Evolutionary conservation across 2,797 vertebrate genomes (phyloP), one percentile per base, ranked within the genome.

Genomic region (Falco concolor): DNA sequence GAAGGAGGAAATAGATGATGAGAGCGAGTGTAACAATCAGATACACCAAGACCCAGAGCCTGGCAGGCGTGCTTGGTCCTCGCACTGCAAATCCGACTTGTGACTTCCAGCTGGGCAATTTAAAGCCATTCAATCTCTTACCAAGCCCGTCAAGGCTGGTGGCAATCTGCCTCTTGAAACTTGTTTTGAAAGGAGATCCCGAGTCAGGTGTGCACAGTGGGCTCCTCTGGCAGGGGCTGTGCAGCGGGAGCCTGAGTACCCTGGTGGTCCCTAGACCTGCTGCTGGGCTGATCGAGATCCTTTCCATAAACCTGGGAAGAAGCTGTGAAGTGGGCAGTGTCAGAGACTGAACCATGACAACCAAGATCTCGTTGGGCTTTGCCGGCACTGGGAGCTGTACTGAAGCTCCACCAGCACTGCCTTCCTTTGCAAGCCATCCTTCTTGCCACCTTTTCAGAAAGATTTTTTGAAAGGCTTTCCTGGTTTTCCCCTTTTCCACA

Each of bases 1-100:
- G 76, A 54, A 65, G 82, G 53, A 74, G 70, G 53, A 42, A 22
- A 4, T 0, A 2, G 69, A 4, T 2, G 17, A 10, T 12, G 22
- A 30, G 79, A 9, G 6, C 0, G 8, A 68, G 21, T 1, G 4
- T 50, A 60, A 25, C 47, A 4, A 4, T 22, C 15, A 3, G 75
- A 16, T 21, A n/a, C 11, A 1, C 40, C 0, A 0, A 19, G 45
- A 32, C 17, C 12, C 12, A 2, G n/a, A 32, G 25, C 11, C 34
- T 6, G 4, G 18, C 0, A 2, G 10, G 1, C 1, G 15, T 20
- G 59, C 36, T 56, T 74, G 22, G 34, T 52, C 52, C n/a, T 90
- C 13, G 3, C 4, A 0, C 16, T 22, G 47, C 52, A 76, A 30
- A 63, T 10, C 84, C 6, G 3, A 0, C 59, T 20, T 22, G n/a